These are phyloP conservation scores for Amphiura filiformis DNA, from an alignment of 35 echinoderm and acorn worm genomes.

Conservation along the genomic window DNA sequence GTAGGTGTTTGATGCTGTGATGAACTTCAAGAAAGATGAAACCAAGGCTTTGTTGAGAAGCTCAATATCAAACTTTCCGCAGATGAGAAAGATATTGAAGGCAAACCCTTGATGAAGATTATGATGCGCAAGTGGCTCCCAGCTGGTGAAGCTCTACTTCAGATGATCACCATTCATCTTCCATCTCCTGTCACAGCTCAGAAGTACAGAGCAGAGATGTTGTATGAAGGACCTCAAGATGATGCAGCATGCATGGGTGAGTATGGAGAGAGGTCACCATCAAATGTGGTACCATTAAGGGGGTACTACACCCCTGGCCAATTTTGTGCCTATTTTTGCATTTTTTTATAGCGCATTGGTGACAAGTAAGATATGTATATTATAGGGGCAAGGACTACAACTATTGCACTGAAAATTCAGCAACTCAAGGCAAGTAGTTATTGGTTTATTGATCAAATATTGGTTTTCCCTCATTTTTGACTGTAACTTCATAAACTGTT, in stretches of 20 bases:
- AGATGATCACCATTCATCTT: constrained; percentile 99
- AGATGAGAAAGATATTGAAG: constrained; percentile 60
- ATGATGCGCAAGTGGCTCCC: constrained; percentile 96
- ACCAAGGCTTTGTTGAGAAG: constrained; percentile 66
- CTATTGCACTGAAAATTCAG: no score
- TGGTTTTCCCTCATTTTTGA: no score
- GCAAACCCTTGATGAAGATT: constrained; percentile 82
- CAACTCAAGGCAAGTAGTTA: no score
- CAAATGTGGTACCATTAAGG: no score
- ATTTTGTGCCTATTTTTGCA: no score
- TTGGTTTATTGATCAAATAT: no score
- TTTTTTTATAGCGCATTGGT: no score
- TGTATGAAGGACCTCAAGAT: constrained; percentile 96
- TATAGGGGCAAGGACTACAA: no score
- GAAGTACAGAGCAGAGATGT: constrained; percentile 90
- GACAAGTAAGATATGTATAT: no score
- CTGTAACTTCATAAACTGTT: no score
- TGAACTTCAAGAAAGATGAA: constrained; percentile 94
- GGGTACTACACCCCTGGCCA: no score
- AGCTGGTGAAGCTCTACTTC: constrained; percentile 91
- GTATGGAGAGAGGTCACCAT: not conserved
- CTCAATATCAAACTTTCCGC: constrained; percentile 33
- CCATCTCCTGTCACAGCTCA: constrained; percentile 94
- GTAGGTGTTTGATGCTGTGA: constrained; percentile 93
- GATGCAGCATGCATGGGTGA: constrained; percentile 78